Conservation (phyloP, 1,140 invertebrate genomes). For the Platyura marginata region DNA sequence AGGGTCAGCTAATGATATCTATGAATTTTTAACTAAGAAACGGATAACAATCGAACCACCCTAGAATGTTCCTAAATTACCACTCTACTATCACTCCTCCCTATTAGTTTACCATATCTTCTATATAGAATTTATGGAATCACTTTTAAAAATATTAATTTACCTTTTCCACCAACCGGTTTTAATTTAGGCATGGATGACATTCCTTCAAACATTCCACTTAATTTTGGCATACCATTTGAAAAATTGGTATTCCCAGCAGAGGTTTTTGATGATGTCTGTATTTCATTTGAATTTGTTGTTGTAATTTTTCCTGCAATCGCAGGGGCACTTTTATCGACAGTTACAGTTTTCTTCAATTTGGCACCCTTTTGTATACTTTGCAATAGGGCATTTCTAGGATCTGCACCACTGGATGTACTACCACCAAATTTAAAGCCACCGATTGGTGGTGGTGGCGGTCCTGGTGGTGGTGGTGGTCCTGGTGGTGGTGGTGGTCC, state of each 20-base stretch:
- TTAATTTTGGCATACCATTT: constrained; percentile 37
- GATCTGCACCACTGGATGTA: constrained; percentile 31
- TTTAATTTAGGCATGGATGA: constrained; percentile 69
- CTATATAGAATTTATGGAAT: too few relatives aligned
- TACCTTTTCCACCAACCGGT: constrained; percentile 39
- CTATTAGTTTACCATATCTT: too few relatives aligned
- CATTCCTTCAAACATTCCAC: constrained; percentile 57
- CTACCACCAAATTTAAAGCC: constrained; percentile 21
- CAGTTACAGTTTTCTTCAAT: constrained; percentile 71
- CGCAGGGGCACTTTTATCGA: constrained; percentile 71
- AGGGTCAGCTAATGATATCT: too few relatives aligned
- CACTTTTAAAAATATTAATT: not conserved
- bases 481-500: constrained; percentile 34
- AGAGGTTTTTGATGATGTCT: constrained; percentile 10
- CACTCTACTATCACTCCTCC: too few relatives aligned
- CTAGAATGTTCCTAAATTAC: too few relatives aligned
- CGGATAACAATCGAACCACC: too few relatives aligned
- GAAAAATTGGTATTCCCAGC: constrained; percentile 23
- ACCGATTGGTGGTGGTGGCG: constrained; percentile 32
- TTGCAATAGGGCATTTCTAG: constrained; percentile 46
- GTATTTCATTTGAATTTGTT: constrained; percentile 3
- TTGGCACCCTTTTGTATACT: constrained; percentile 66
- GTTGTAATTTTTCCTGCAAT: constrained; percentile 32
- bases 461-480: constrained; percentile 41
- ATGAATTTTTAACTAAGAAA: too few relatives aligned